Evolutionary conservation across 2,113 vertebrate species (phyloP).

Genomic region (Nansenia antarctica): DNA sequence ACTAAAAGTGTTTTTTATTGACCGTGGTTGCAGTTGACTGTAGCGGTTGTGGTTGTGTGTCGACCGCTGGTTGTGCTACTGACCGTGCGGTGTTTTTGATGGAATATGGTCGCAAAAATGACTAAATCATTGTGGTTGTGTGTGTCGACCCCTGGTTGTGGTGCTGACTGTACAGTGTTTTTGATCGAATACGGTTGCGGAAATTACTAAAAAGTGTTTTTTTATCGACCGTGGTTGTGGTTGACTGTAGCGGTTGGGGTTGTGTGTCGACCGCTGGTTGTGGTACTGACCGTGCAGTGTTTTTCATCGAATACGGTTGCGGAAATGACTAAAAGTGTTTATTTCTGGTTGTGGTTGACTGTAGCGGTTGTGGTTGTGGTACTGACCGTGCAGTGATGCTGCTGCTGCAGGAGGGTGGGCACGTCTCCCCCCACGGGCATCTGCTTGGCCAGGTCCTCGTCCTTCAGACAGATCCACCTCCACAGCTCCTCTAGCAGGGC

Average conservation of each 20-base stretch:
- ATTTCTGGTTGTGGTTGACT: neutral
- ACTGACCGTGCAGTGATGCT: constrained; percentile 89
- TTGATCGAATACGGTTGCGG: no score
- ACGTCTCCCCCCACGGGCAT: constrained; percentile 96
- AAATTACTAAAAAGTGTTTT: neutral
- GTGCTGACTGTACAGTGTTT: neutral
- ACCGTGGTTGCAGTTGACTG: neutral
- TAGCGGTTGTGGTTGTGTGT: neutral
- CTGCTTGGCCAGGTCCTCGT: constrained; percentile 92
- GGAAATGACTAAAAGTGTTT: neutral
- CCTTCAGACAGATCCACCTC: constrained; percentile 93
- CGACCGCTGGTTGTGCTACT: neutral
- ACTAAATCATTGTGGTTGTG: neutral
- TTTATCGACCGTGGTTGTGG: neutral
- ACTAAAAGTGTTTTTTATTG: neutral
- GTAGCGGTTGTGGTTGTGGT: neutral
- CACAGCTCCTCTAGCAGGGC: constrained; percentile 90
- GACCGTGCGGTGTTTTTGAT: neutral
- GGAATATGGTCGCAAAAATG: no score
- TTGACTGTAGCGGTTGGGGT: neutral
- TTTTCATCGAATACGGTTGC: neutral
- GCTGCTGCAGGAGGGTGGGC: constrained; percentile 89
- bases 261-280: no score
- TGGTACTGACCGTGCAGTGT: neutral
- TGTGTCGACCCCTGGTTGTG: neutral